Conservation (phyloP, 2,888 invertebrate genomes). For the Spatulosminthurus flaviceps region DNA sequence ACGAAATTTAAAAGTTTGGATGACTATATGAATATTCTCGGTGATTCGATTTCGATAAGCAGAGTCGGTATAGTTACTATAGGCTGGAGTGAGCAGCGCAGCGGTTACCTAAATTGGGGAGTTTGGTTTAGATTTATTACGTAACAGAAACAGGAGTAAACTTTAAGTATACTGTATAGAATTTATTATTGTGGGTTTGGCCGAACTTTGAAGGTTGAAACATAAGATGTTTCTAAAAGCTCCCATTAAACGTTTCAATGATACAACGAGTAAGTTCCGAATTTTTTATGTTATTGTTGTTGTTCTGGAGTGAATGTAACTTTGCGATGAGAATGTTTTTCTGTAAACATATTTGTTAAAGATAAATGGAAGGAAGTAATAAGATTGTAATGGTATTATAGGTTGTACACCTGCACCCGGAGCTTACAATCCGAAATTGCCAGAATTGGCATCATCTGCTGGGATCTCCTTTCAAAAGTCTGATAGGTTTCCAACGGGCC, state of each 20-base stretch:
- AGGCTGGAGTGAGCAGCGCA: too few species aligned
- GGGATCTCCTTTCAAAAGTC: neutral
- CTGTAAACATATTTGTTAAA: neutral
- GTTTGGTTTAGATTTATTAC: too few species aligned
- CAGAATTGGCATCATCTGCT: neutral
- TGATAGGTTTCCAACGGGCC: neutral
- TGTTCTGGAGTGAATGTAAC: neutral
- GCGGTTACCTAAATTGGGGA: too few species aligned
- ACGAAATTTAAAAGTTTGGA: too few species aligned
- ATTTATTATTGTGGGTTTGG: too few species aligned
- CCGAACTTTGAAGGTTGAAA: too few species aligned
- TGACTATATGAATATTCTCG: too few species aligned
- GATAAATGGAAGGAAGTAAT: neutral
- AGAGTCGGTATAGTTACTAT: too few species aligned
- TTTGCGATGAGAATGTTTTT: neutral
- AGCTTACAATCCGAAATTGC: slow-evolving; percentile 27
- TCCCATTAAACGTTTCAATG: slow-evolving; percentile 37
- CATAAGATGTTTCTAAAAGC: slow-evolving; percentile 39
- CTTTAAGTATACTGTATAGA: too few species aligned
- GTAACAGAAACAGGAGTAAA: too few species aligned
- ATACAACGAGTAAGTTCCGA: slow-evolving; percentile 27
- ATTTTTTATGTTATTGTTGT: neutral
- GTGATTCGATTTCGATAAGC: too few species aligned
- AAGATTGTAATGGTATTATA: slow-evolving; percentile 2
- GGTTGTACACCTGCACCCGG: slow-evolving; percentile 24